Conservation (phyloP, 2,888 invertebrate genomes). For the Ennomos quercinarius region DNA sequence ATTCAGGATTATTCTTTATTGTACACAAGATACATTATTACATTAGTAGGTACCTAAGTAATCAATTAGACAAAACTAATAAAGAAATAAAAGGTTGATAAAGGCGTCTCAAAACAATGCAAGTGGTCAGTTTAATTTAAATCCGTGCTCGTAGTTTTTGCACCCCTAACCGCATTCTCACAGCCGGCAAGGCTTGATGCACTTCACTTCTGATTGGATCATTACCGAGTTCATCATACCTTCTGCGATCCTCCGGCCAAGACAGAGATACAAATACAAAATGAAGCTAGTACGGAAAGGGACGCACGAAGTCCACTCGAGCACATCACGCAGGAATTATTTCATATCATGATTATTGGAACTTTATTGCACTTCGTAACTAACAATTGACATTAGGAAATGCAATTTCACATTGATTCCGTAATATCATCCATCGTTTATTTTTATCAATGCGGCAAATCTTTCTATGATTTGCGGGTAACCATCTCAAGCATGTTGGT, state of each 20-base stretch:
- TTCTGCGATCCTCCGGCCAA: conserved; percentile 78
- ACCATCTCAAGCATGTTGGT: conserved; percentile 71
- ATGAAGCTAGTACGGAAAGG: conserved; percentile 48
- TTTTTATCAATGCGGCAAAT: conserved; percentile 84
- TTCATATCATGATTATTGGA: conserved; percentile 83
- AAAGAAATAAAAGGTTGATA: conserved; percentile 29
- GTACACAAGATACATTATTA: no score
- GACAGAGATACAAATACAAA: conserved; percentile 64
- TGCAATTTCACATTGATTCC: conserved; percentile 85
- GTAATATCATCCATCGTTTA: conserved; percentile 79
- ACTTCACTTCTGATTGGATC: conserved; percentile 86
- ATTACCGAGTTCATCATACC: conserved; percentile 86
- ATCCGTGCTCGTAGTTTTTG: conserved; percentile 82
- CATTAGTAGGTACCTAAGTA: no score
- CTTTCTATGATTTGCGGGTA: conserved; percentile 85
- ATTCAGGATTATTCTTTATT: no score
- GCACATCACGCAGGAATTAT: conserved; percentile 81
- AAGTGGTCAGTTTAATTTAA: conserved; percentile 81
- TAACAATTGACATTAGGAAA: conserved; percentile 86
- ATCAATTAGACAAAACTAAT: conserved; percentile 12
- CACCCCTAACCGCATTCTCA: conserved; percentile 85
- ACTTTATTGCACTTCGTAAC: conserved; percentile 86
- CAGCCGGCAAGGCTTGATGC: conserved; percentile 81
- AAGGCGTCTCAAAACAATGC: conserved; percentile 60
- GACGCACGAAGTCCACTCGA: conserved; percentile 56